Percentiles rank a stretch among this genome's conserved stretches.
These are phyloP conservation scores for Contarinia nasturtii DNA, from an alignment of 1,140 invertebrate genomes.

Conservation along the genomic window DNA sequence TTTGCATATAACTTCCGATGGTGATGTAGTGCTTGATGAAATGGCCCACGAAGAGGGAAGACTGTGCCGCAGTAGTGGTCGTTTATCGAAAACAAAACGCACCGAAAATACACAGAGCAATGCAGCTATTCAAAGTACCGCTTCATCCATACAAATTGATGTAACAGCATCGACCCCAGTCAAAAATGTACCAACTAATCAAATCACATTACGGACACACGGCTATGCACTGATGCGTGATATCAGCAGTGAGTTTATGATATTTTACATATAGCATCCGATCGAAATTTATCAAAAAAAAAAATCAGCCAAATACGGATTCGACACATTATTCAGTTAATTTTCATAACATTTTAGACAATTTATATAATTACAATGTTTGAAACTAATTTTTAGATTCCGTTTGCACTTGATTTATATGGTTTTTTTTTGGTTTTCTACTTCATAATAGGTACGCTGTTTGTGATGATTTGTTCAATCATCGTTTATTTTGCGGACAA, in stretches of 20 bases:
- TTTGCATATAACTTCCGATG: slow-evolving; percentile 42
- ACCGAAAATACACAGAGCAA: slow-evolving; percentile 10
- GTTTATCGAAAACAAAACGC: slow-evolving; percentile 21
- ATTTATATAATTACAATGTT: no score
- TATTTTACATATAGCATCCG: no score
- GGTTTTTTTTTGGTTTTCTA: slow-evolving; percentile 10
- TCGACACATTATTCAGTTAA: no score
- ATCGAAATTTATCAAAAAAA: no score
- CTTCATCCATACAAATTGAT: slow-evolving; percentile 10
- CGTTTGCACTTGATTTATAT: neutral
- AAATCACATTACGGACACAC: slow-evolving; percentile 22
- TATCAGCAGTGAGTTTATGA: slow-evolving; percentile 25
- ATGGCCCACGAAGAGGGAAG: slow-evolving; percentile 26
- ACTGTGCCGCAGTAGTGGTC: slow-evolving; percentile 25
- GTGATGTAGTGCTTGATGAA: slow-evolving; percentile 39
- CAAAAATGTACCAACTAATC: no score
- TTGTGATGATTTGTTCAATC: slow-evolving; percentile 44
- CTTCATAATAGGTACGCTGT: slow-evolving; percentile 29
- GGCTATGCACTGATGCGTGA: slow-evolving; percentile 38
- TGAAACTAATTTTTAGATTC: no score
- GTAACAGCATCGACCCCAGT: slow-evolving; percentile 4
- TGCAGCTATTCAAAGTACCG: slow-evolving; percentile 8
- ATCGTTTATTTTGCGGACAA: slow-evolving; percentile 40
- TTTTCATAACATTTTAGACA: no score
- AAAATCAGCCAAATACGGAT: no score